phyloP scores from a whole-genome alignment of 2,888 invertebrate genomes.

The Drosophila tanythrix region DNA sequence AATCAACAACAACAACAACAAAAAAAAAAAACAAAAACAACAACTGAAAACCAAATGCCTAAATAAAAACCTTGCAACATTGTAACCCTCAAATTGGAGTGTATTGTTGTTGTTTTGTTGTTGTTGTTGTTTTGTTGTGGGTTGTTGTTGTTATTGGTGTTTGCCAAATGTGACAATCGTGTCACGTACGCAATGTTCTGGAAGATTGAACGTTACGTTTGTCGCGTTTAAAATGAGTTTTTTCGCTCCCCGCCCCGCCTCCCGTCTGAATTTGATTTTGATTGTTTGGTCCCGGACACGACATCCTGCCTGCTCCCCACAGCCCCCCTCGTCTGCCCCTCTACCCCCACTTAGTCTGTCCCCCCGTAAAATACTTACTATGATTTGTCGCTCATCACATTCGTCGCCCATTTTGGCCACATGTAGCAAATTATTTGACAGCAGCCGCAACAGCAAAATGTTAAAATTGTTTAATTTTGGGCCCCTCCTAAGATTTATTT shows the following conservation, averaged over 20 bases:
- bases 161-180: slow-evolving; percentile 79
- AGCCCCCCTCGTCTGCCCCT: background rate
- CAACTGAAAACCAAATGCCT: slow-evolving; percentile 35
- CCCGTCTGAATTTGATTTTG: slow-evolving; percentile 75
- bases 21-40: slow-evolving; percentile 37
- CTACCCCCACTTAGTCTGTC: background rate
- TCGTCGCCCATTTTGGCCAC: slow-evolving; percentile 54
- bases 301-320: slow-evolving; percentile 3
- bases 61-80: slow-evolving; percentile 59
- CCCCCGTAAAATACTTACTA: slow-evolving; percentile 10
- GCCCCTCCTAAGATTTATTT: slow-evolving; percentile 28
- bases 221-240: slow-evolving; percentile 83
- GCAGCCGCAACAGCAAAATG: slow-evolving; percentile 42
- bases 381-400: slow-evolving; percentile 61
- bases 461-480: slow-evolving; percentile 72
- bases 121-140: slow-evolving; percentile 10
- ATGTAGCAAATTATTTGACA: slow-evolving; percentile 71
- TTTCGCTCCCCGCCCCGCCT: slow-evolving; percentile 18
- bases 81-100: slow-evolving; percentile 46
- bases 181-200: slow-evolving; percentile 83
- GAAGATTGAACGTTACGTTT: slow-evolving; percentile 84
- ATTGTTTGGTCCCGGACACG: slow-evolving; percentile 76
- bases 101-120: slow-evolving; percentile 23
- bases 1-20: slow-evolving; percentile 32
- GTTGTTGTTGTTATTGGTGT: slow-evolving; percentile 26